Base-by-base conservation (phyloP, 2,797 vertebrate species). In the Acanthurus tractus region DNA sequence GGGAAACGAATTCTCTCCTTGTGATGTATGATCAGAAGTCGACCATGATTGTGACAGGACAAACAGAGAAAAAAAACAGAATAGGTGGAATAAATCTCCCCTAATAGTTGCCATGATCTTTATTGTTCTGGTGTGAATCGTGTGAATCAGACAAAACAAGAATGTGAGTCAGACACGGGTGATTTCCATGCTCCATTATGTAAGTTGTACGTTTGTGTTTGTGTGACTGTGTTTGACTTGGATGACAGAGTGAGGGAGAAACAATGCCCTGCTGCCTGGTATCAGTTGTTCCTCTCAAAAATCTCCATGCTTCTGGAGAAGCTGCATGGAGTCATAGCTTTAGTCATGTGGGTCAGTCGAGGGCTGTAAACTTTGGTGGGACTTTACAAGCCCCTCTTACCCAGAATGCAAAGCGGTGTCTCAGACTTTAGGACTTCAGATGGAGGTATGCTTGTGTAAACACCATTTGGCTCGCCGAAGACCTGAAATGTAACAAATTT, bases 401-500 rank as follows among this genome's bases (percentile, higher is more conserved):
- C 64, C 84, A 71, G 83, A 87, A 88, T 82, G 64, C 85, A 77
- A 78, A 0, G 59, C 89, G 74, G 71, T 87, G 81, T 75, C 93
- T 85, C 66, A 79, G 73, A 88, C 72, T 58, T 78, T 17, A 49
- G 73, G 68, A 76, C 81, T 81, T 88, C 74, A 56, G 64, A 76
- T 89, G 71, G 90, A 94, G 93, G 93, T 95, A 95, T 95, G 96
- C 95, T 95, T 96, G 94, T 94, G 89, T 96, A 96, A 97, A 96
- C 96, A 97, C 92, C 88, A 76, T 94, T 94, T 94, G 94, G 92
- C 93, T 80, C 69, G 44, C 69, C 86, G 82, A 92, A 86, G 92
- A 84, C 89, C 94, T 84, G 85, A 93, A 93, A 88, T 83, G 72
- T 81, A 85, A 94, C 95, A 94, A 92, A 94, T 34, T 34, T 29